Percentiles rank a stretch among this genome's conserved stretches.
Conservation (phyloP, 2,113 vertebrate genomes). For the Promerops cafer region DNA sequence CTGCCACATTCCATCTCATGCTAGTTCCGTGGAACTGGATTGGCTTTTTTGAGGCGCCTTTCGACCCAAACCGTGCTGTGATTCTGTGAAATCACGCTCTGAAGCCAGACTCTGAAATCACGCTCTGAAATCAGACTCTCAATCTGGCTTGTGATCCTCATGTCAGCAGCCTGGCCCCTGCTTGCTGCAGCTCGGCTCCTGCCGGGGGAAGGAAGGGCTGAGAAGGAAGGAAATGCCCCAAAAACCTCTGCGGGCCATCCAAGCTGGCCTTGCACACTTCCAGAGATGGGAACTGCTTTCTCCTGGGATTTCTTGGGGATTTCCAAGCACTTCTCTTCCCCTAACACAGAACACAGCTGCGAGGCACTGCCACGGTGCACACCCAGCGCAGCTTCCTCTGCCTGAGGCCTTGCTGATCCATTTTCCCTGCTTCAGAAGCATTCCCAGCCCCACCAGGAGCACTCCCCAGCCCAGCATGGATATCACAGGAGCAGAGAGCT, state of each 20-base stretch:
- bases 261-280: neutral
- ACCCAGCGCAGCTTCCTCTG: neutral
- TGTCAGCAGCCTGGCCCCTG: neutral
- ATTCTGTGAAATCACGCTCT: too few relatives aligned
- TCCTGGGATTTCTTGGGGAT: neutral
- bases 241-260: neutral
- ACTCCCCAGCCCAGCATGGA: neutral
- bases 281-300: neutral
- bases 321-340: neutral
- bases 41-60: neutral
- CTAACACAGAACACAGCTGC: too few relatives aligned
- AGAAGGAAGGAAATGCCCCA: neutral
- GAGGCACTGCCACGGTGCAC: rapidly evolving
- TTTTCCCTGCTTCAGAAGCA: neutral
- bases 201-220: neutral
- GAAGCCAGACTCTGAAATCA: too few relatives aligned
- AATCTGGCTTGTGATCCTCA: neutral
- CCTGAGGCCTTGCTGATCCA: neutral
- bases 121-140: neutral
- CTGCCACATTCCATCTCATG: rapidly evolving
- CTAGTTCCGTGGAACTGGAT: neutral
- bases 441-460: neutral
- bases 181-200: neutral
- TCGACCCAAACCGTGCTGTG: rapidly evolving
- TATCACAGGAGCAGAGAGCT: neutral